A percentile compares a stretch with the other conserved stretches of the same genome.
phyloP scores from a whole-genome alignment of 2,797 vertebrate species.

The Anableps anableps region DNA sequence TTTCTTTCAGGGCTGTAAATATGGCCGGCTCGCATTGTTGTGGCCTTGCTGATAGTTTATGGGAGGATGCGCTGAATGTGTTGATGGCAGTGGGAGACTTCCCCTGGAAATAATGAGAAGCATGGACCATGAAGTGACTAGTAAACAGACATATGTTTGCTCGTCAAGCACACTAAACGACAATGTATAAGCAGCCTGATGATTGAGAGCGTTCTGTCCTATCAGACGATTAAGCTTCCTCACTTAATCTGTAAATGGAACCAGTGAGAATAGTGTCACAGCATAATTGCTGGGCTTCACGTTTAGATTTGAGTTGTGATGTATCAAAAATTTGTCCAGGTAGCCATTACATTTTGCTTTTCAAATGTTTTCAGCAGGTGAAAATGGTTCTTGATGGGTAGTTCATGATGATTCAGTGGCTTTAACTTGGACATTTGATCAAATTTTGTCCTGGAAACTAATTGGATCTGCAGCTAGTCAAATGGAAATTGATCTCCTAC shows the following conservation, averaged over 20 bases:
- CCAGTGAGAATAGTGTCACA: slow-evolving; percentile 27
- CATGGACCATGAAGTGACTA: slow-evolving; percentile 36
- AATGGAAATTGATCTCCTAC: slow-evolving; percentile 62
- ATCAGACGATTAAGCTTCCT: slow-evolving; percentile 20
- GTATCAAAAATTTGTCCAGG: slow-evolving; percentile 17
- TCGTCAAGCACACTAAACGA: slow-evolving; percentile 37
- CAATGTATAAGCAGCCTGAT: slow-evolving; percentile 8
- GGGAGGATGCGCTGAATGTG: slow-evolving; percentile 40
- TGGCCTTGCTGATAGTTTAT: slow-evolving; percentile 79
- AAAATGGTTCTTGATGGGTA: slow-evolving; percentile 18
- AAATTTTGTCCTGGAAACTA: slow-evolving; percentile 43
- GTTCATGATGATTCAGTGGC: slow-evolving; percentile 43
- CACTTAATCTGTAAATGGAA: slow-evolving; percentile 53
- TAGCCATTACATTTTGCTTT: slow-evolving; percentile 32
- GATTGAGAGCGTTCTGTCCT: slow-evolving; percentile 12
- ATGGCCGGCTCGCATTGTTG: slow-evolving; percentile 52
- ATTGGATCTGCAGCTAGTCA: slow-evolving; percentile 54
- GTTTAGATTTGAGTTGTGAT: slow-evolving; percentile 41
- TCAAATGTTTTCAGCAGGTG: slow-evolving; percentile 16
- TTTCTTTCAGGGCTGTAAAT: slow-evolving; percentile 79
- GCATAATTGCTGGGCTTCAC: slow-evolving; percentile 37
- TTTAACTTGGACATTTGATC: slow-evolving; percentile 54
- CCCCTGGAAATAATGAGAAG: slow-evolving; percentile 62
- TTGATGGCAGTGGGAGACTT: slow-evolving; percentile 36
- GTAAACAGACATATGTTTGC: slow-evolving; percentile 74